phyloP scores from a whole-genome alignment of 1,140 invertebrate genomes.

The Ceratosolen fusciceps region DNA sequence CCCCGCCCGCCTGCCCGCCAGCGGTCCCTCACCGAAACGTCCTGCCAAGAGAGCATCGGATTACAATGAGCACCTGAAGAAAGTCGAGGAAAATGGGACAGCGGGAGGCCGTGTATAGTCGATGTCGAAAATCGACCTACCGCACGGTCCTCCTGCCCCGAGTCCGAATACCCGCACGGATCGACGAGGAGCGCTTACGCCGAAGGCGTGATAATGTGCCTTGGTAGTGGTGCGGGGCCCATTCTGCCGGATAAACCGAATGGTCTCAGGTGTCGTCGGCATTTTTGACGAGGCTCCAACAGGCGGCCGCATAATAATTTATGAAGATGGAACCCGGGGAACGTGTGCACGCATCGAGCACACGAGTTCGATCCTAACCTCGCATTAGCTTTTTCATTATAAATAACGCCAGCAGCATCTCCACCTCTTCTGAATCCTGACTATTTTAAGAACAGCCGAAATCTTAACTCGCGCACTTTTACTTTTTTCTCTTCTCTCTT shows the following conservation, averaged over 20 bases:
- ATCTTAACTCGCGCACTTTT: too few species aligned
- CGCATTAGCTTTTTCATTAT: too few species aligned
- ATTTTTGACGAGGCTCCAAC: background rate
- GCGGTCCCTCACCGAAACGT: too few species aligned
- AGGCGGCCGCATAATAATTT: background rate
- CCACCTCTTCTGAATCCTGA: too few species aligned
- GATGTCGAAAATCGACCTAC: background rate
- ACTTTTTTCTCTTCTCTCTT: too few species aligned
- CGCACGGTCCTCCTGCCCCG: background rate
- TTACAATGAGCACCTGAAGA: background rate
- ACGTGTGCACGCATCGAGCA: too few species aligned
- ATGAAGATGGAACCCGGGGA: too few species aligned
- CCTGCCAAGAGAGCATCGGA: background rate
- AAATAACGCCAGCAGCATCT: too few species aligned
- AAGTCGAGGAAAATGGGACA: conserved; percentile 7
- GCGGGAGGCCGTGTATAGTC: background rate
- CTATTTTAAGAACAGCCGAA: too few species aligned
- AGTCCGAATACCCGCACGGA: too few species aligned
- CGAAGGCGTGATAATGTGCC: background rate
- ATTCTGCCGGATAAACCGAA: background rate
- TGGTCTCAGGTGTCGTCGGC: background rate
- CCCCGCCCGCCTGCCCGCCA: too few species aligned
- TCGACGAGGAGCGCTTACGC: background rate
- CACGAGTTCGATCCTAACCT: too few species aligned
- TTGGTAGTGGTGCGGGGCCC: background rate